These are phyloP conservation scores for Calypte anna DNA, from an alignment of 2,113 vertebrate species.

Conservation along the genomic window DNA sequence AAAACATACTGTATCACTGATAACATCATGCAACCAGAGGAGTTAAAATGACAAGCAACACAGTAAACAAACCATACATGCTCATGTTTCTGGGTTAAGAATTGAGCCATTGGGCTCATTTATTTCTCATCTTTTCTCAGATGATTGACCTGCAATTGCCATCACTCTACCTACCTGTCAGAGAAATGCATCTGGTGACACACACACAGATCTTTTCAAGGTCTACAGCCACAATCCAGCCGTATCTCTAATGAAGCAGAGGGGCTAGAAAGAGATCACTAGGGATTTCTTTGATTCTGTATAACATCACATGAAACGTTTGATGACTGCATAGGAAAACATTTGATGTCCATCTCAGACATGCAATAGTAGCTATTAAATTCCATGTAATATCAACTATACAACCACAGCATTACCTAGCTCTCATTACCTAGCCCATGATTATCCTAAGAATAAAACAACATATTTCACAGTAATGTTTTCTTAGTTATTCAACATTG, in stretches of 20 bases:
- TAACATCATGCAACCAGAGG: not conserved
- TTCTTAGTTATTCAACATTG: not conserved
- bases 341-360: not conserved
- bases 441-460: not conserved
- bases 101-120: not conserved
- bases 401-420: not conserved
- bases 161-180: not conserved
- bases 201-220: not conserved
- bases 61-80: not conserved
- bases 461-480: not conserved
- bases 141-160: not conserved
- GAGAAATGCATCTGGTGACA: not conserved
- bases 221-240: not conserved
- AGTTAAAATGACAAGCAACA: not conserved
- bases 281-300: not conserved
- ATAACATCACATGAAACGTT: not conserved
- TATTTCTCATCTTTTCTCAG: not conserved
- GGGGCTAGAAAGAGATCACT: not conserved
- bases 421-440: not conserved
- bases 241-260: not conserved
- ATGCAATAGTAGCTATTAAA: not conserved
- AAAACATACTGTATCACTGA: not conserved
- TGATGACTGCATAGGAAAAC: not conserved
- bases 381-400: not conserved
- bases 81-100: not conserved